A percentile compares a stretch with the other conserved stretches of the same genome.
Evolutionary conservation across 2,113 vertebrate species (phyloP).

Genomic region (Manacus vitellinus): DNA sequence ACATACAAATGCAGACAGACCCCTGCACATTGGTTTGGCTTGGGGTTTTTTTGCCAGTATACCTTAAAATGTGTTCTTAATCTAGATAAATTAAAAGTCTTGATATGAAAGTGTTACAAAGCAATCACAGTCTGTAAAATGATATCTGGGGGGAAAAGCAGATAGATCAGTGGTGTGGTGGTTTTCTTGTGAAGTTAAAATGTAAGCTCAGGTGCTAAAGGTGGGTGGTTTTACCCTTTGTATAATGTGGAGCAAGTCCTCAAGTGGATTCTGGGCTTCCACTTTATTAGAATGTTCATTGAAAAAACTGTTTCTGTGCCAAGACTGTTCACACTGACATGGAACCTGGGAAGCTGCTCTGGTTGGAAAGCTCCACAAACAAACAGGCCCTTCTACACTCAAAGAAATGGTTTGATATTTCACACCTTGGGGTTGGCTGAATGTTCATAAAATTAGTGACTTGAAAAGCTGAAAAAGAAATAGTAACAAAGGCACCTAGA

Average conservation of each 20-base stretch:
- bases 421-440: not conserved
- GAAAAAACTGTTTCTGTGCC: not conserved
- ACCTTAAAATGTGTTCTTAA: conserved; percentile 20
- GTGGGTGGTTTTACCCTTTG: not conserved
- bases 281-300: fast-evolving
- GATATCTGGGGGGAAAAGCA: not conserved
- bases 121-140: not conserved
- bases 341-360: not conserved
- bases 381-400: not conserved
- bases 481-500: not conserved
- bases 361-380: not conserved
- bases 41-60: not conserved
- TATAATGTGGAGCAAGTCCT: not conserved
- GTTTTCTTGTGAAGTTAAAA: not conserved
- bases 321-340: not conserved
- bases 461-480: not conserved
- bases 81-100: not conserved
- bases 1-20: not conserved
- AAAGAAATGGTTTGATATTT: not conserved
- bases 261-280: not conserved
- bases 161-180: not conserved
- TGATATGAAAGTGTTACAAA: not conserved
- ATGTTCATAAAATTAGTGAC: not conserved
- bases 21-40: not conserved
- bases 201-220: not conserved